A percentile compares a stretch with the other conserved stretches of the same genome.
Evolutionary conservation across 2,113 vertebrate genomes (phyloP).

Genomic region (Microcebus murinus): DNA sequence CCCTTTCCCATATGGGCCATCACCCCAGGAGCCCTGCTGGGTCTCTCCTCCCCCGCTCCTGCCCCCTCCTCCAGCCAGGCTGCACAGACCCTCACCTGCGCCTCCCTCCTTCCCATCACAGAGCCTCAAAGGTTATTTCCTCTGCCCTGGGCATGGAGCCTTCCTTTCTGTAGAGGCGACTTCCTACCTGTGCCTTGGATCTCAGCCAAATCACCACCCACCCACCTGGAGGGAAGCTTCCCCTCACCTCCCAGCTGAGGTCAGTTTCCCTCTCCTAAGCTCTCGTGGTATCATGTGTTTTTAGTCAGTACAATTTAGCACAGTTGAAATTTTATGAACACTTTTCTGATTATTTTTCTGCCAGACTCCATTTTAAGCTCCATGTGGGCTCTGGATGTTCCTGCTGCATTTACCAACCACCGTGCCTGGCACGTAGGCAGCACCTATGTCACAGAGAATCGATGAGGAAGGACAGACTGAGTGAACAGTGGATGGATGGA

Average conservation of each 20-base stretch:
- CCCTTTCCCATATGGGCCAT: background rate
- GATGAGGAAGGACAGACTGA: background rate
- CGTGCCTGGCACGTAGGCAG: background rate
- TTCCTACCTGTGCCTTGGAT: no score
- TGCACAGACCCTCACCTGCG: background rate
- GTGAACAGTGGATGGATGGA: background rate
- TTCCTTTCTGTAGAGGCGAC: background rate
- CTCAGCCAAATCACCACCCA: background rate
- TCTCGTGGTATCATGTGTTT: background rate
- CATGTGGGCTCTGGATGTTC: no score
- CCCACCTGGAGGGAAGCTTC: accelerated
- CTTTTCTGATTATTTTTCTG: background rate
- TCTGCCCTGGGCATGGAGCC: background rate
- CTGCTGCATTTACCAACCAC: background rate
- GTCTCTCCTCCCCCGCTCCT: background rate
- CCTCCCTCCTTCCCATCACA: background rate
- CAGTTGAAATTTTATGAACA: background rate
- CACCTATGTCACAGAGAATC: background rate
- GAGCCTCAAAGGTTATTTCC: background rate
- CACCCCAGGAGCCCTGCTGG: accelerated
- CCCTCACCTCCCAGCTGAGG: background rate
- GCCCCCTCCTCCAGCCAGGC: accelerated
- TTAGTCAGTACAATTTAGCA: background rate
- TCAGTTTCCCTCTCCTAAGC: background rate
- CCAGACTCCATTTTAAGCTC: background rate